Conservation (phyloP, 2,797 vertebrate genomes). For the Leucoraja ocellata region DNA sequence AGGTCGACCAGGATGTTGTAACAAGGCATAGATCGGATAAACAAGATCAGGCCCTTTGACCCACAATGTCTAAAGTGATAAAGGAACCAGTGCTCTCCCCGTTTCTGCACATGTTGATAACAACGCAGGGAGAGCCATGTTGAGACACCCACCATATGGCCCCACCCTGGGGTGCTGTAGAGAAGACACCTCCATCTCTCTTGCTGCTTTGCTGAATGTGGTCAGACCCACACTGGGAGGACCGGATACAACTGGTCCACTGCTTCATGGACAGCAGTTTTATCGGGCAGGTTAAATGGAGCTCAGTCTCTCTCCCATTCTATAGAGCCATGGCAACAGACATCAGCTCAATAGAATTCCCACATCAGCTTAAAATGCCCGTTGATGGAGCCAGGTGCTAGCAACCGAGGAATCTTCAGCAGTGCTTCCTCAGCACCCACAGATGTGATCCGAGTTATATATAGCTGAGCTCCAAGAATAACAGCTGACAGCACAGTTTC, state of each 20-base stretch:
- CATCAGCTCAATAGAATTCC: background rate
- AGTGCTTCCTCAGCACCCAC: background rate
- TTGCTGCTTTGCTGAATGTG: background rate
- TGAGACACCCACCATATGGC: background rate
- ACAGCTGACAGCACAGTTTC: background rate
- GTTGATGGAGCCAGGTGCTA: background rate
- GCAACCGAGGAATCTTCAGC: background rate
- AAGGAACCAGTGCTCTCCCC: too few relatives aligned
- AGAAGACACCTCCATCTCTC: background rate
- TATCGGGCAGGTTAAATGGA: background rate
- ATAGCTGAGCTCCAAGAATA: background rate
- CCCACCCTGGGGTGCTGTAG: too few relatives aligned
- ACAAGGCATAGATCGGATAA: too few relatives aligned
- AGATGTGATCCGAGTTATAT: background rate
- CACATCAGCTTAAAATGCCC: background rate
- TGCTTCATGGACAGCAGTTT: background rate
- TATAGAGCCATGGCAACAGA: background rate
- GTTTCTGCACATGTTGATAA: too few relatives aligned
- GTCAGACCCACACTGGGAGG: background rate
- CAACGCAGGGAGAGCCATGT: background rate
- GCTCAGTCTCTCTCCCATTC: background rate
- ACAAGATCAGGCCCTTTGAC: too few relatives aligned
- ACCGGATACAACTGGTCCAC: background rate
- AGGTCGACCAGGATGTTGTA: too few relatives aligned
- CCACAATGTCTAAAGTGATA: background rate